Evolutionary conservation across 1,140 invertebrate genomes (phyloP).

Genomic region (Melitaea cinxia): DNA sequence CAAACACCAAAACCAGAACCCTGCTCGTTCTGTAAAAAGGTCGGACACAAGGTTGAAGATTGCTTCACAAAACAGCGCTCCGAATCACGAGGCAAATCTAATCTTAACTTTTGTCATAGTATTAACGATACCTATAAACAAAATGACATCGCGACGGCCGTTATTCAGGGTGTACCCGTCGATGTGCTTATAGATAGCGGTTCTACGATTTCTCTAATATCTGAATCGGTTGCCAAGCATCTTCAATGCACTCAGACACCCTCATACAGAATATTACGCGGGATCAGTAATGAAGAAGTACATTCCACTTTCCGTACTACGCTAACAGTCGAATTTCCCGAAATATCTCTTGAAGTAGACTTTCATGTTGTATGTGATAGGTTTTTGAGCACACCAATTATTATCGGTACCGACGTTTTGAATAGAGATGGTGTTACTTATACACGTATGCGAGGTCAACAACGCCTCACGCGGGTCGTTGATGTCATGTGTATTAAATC

Average conservation of each 20-base stretch:
- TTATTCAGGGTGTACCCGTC: background rate
- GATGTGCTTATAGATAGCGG: conserved; percentile 1
- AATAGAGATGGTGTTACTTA: conserved; percentile 4
- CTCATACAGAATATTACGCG: background rate
- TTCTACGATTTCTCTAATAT: background rate
- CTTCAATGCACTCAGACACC: background rate
- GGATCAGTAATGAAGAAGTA: conserved; percentile 34
- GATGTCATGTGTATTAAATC: background rate
- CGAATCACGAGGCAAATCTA: background rate
- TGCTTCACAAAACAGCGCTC: conserved; percentile 2
- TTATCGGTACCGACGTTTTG: conserved; percentile 11
- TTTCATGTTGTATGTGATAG: background rate
- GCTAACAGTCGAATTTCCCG: conserved; percentile 4
- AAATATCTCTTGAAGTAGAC: conserved; percentile 2
- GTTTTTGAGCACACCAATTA: background rate
- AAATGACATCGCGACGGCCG: background rate
- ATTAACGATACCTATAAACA: background rate
- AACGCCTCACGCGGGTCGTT: background rate
- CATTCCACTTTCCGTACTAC: background rate
- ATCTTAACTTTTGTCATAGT: background rate
- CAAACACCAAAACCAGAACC: background rate
- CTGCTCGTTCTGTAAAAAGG: conserved; percentile 3
- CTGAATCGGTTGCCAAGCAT: background rate
- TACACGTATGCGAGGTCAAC: background rate
- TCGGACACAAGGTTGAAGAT: background rate